phyloP scores from a whole-genome alignment of 92 coral and sea anemone genomes.

The Bergia puertoricense region DNA sequence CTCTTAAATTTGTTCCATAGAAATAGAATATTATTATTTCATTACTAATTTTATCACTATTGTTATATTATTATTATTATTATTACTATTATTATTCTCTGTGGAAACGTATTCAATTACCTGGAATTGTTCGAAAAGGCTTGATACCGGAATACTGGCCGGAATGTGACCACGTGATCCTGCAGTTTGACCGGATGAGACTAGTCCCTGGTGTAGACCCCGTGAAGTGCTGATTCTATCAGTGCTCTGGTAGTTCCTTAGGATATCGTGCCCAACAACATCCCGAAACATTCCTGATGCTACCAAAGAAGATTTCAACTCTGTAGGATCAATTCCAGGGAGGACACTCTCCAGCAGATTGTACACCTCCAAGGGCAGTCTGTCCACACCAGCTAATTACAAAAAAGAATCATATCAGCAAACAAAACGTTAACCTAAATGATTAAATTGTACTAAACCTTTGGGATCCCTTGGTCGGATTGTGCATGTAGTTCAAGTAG shows the following conservation, averaged over 20 bases:
- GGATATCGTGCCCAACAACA: constrained; percentile 17
- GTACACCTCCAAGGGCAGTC: constrained; percentile 59
- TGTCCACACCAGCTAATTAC: constrained; percentile 30
- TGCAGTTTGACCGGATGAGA: neutral
- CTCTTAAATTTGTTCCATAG: too few species aligned
- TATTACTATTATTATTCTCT: neutral
- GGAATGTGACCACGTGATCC: neutral
- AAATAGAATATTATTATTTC: too few species aligned
- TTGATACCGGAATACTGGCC: neutral
- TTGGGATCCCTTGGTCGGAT: neutral
- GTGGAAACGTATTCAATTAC: neutral
- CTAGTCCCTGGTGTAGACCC: neutral
- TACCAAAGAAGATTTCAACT: constrained; percentile 54
- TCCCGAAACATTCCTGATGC: constrained; percentile 52
- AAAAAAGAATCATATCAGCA: neutral
- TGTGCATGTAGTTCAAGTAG: neutral
- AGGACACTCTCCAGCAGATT: constrained; percentile 77
- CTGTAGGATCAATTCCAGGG: constrained; percentile 61
- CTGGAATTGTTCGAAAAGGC: constrained; percentile 1
- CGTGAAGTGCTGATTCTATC: neutral
- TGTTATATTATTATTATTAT: too few species aligned
- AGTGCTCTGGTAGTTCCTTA: constrained; percentile 29
- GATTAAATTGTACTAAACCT: neutral
- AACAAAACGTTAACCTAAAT: neutral
- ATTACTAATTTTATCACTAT: too few species aligned